phyloP scores from a whole-genome alignment of 1,140 invertebrate genomes.

The Pseudomyrmex sp. region DNA sequence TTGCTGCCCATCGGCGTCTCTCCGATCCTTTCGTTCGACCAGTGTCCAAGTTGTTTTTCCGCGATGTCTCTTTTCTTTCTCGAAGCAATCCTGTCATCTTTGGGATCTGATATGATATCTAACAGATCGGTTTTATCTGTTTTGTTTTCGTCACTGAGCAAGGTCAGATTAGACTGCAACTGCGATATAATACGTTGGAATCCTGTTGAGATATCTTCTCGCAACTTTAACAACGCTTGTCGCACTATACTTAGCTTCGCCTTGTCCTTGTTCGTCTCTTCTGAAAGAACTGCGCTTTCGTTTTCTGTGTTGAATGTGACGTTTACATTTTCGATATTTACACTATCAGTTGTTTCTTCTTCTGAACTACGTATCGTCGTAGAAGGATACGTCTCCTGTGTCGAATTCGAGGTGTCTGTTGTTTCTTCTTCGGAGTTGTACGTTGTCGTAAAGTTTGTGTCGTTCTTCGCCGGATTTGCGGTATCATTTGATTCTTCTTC shows the following conservation, averaged over 20 bases:
- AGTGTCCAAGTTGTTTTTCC: slow-evolving; percentile 42
- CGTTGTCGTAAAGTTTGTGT: too few species aligned
- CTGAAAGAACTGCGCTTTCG: not conserved
- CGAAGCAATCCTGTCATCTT: slow-evolving; percentile 26
- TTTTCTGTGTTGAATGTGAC: not conserved
- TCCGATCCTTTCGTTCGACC: slow-evolving; percentile 70
- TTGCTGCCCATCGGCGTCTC: slow-evolving; percentile 49
- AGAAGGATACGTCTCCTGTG: not conserved
- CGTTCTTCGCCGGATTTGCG: too few species aligned
- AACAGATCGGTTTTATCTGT: slow-evolving; percentile 19
- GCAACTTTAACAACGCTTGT: slow-evolving; percentile 47
- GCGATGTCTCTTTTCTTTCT: slow-evolving; percentile 34
- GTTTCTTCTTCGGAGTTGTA: too few species aligned
- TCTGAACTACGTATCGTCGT: not conserved
- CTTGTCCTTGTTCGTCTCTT: not conserved
- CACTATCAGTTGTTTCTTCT: not conserved
- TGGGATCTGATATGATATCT: slow-evolving; percentile 35
- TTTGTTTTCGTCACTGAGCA: slow-evolving; percentile 4
- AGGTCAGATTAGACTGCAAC: slow-evolving; percentile 31
- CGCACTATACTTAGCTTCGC: not conserved
- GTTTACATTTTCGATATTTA: not conserved
- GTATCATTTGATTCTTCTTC: too few species aligned
- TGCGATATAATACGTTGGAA: slow-evolving; percentile 53
- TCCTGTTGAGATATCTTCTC: slow-evolving; percentile 65
- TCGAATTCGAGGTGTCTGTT: not conserved